Evolutionary conservation across 1,140 invertebrate species (phyloP).

Genomic region (Subanguina moxae): DNA sequence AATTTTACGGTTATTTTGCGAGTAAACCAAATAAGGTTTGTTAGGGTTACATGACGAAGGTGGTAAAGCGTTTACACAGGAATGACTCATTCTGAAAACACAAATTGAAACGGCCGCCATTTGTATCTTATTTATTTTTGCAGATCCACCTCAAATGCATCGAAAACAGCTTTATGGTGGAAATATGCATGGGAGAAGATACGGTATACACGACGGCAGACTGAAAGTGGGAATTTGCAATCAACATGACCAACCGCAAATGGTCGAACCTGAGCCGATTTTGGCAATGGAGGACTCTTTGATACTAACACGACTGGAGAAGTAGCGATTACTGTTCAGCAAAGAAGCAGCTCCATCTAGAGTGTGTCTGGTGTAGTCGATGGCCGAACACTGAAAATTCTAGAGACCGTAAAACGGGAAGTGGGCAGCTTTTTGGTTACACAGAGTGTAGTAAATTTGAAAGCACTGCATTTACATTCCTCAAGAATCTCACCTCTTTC

Average conservation of each 20-base stretch:
- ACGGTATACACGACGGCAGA: conserved; percentile 90
- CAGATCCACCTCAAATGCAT: conserved; percentile 86
- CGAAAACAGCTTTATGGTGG: conserved; percentile 91
- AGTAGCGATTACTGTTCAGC: conserved; percentile 98
- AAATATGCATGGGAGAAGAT: conserved; percentile 99
- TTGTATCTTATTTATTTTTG: not conserved
- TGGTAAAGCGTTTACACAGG: conserved; percentile 90
- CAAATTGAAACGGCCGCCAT: not conserved
- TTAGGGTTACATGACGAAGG: conserved; percentile 74
- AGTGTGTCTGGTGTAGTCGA: conserved; percentile 98
- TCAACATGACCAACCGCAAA: not conserved
- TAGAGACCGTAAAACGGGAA: not conserved
- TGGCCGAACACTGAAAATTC: conserved; percentile 78
- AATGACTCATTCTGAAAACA: conserved; percentile 74
- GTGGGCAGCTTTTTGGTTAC: not conserved
- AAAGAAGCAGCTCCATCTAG: conserved; percentile 95
- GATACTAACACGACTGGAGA: conserved; percentile 96
- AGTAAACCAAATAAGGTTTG: not conserved
- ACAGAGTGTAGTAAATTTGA: not conserved
- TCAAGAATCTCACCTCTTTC: conserved; percentile 70
- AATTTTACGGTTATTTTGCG: not conserved
- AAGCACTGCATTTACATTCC: not conserved
- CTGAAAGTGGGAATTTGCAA: conserved; percentile 57
- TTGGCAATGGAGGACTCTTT: conserved; percentile 97
- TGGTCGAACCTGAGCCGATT: conserved; percentile 72